phyloP scores from a whole-genome alignment of 2,888 invertebrate genomes.

The Gisinianus flammeolus region DNA sequence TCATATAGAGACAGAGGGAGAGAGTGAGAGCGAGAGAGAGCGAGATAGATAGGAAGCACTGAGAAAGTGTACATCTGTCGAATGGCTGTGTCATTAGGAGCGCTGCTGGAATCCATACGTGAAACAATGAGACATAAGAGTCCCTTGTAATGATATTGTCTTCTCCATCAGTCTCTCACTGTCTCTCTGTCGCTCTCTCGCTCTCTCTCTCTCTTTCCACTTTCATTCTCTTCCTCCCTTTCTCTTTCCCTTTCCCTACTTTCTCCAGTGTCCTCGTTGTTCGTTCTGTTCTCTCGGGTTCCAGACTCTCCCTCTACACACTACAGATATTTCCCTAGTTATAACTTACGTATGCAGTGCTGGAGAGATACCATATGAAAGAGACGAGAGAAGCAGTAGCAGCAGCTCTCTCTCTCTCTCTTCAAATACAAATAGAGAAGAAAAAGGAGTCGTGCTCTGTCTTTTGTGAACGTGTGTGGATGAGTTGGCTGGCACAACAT shows the following conservation, averaged over 20 bases:
- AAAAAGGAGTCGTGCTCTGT: too few relatives aligned
- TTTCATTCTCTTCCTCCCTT: not conserved
- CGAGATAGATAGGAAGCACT: constrained; percentile 6
- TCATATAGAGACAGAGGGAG: not conserved
- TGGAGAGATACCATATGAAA: too few relatives aligned
- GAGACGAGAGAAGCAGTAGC: too few relatives aligned
- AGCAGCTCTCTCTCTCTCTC: not conserved
- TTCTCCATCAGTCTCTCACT: not conserved
- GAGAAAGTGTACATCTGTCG: constrained; percentile 42
- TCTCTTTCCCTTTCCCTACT: not conserved
- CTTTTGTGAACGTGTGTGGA: too few relatives aligned
- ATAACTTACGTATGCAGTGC: too few relatives aligned
- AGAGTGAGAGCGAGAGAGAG: not conserved
- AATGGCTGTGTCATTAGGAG: constrained; percentile 42
- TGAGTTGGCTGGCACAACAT: too few relatives aligned
- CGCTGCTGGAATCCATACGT: constrained; percentile 43
- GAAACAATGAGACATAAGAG: constrained; percentile 42
- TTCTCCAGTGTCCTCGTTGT: not conserved
- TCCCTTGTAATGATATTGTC: constrained; percentile 40
- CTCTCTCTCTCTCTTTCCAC: not conserved
- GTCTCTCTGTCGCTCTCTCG: not conserved
- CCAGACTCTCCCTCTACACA: not conserved
- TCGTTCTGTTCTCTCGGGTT: too few relatives aligned
- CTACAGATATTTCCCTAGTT: too few relatives aligned
- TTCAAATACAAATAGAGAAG: too few relatives aligned